These are phyloP conservation scores for Pomacea canaliculata DNA, from an alignment of 2,888 invertebrate genomes.

Conservation along the genomic window DNA sequence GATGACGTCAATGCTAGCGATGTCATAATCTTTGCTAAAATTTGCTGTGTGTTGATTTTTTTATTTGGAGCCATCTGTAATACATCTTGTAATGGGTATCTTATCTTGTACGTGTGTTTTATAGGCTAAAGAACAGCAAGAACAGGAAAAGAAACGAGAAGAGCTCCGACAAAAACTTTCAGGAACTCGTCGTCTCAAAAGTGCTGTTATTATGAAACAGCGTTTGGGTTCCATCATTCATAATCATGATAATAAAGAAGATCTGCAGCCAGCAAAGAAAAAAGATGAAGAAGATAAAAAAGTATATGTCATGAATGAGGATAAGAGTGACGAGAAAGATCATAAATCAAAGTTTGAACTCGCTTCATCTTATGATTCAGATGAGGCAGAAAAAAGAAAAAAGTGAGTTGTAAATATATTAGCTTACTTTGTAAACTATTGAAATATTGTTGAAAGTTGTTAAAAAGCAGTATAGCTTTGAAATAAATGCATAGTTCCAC, in stretches of 20 bases:
- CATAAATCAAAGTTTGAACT: constrained; percentile 5
- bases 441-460: not conserved
- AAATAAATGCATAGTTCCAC: too few relatives aligned
- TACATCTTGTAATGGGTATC: too few relatives aligned
- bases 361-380: constrained; percentile 6
- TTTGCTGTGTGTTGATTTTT: too few relatives aligned
- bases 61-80: too few relatives aligned
- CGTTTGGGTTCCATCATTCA: constrained; percentile 42
- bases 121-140: constrained; percentile 56
- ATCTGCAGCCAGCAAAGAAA: not conserved
- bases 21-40: too few relatives aligned
- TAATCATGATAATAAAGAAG: not conserved
- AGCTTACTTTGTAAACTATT: not conserved
- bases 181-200: constrained; percentile 59
- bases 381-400: constrained; percentile 4
- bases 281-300: not conserved
- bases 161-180: constrained; percentile 55
- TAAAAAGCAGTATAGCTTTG: not conserved
- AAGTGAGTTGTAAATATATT: constrained; percentile 5
- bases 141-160: constrained; percentile 63
- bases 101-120: too few relatives aligned
- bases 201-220: constrained; percentile 65
- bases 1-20: too few relatives aligned
- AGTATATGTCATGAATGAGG: not conserved
- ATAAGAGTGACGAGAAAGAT: constrained; percentile 9